These are phyloP conservation scores for Chitala chitala DNA, from an alignment of 2,113 vertebrate genomes.

Conservation along the genomic window DNA sequence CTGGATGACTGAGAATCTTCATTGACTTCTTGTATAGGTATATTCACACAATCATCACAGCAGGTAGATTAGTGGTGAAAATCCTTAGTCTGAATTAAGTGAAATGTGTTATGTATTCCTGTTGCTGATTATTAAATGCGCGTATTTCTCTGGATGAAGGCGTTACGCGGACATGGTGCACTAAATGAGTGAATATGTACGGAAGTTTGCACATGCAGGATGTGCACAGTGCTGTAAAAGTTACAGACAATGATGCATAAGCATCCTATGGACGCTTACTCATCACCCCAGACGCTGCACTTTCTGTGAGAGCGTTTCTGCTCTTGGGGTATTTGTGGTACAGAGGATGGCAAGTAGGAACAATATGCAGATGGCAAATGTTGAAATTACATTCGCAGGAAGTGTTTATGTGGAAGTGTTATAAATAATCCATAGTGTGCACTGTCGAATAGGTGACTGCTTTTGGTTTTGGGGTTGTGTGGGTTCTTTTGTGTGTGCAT, in stretches of 20 bases:
- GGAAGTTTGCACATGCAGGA: not conserved
- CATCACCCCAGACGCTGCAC: not conserved
- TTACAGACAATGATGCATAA: not conserved
- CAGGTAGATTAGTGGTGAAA: no score
- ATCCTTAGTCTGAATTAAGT: no score
- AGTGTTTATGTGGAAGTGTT: not conserved
- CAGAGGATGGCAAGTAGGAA: slow-evolving; percentile 13
- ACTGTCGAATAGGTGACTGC: not conserved
- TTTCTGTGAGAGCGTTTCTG: not conserved
- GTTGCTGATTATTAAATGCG: no score
- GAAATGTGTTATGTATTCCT: no score
- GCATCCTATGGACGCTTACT: not conserved
- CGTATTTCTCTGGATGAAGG: no score
- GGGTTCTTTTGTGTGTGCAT: no score
- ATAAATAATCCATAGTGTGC: slow-evolving; percentile 2
- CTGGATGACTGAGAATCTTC: no score
- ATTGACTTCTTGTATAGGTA: no score
- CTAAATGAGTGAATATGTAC: no score
- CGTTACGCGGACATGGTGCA: no score
- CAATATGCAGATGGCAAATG: slow-evolving; percentile 1
- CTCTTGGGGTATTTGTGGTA: not conserved
- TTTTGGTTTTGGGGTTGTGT: no score
- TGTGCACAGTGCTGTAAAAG: not conserved
- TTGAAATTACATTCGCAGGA: slow-evolving; percentile 30
- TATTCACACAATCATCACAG: no score